Evolutionary conservation across 2,888 invertebrate genomes (phyloP).

Genomic region (Odontocerum albicorne): DNA sequence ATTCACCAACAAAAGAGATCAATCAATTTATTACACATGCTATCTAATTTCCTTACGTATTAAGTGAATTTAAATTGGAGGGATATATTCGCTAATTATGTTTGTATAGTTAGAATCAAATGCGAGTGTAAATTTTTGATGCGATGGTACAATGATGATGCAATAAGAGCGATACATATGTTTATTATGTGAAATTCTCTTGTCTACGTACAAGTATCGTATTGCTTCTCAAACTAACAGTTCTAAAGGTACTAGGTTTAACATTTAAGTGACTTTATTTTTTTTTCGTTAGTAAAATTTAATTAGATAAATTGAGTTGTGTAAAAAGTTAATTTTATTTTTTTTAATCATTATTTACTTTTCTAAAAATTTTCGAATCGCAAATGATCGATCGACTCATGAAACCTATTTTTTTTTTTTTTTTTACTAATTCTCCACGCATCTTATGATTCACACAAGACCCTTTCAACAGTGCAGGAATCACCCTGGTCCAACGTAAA

Average conservation of each 20-base stretch:
- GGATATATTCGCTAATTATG: slow-evolving; percentile 5
- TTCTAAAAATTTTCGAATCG: too few species aligned
- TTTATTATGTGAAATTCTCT: slow-evolving; percentile 6
- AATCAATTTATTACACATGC: slow-evolving; percentile 11
- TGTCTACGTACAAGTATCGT: background rate
- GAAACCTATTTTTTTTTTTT: too few species aligned
- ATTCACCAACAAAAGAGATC: slow-evolving; percentile 18
- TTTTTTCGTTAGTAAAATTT: slow-evolving; percentile 4
- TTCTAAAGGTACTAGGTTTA: slow-evolving; percentile 4
- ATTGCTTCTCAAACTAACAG: slow-evolving; percentile 16
- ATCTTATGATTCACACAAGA: too few species aligned
- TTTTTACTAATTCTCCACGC: too few species aligned
- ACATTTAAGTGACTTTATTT: slow-evolving; percentile 6
- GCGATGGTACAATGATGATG: background rate
- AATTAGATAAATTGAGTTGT: slow-evolving; percentile 2
- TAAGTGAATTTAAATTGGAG: slow-evolving; percentile 7
- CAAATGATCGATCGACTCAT: too few species aligned
- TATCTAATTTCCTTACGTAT: slow-evolving; percentile 14
- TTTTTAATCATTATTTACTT: too few species aligned
- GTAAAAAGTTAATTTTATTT: slow-evolving; percentile 8
- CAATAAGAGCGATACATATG: background rate
- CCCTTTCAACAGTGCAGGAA: background rate
- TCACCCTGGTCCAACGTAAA: background rate
- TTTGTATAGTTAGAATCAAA: background rate
- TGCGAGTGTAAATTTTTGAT: background rate